Base-by-base conservation (phyloP, 2,888 invertebrate genomes). In the Raillietiella orientalis region DNA sequence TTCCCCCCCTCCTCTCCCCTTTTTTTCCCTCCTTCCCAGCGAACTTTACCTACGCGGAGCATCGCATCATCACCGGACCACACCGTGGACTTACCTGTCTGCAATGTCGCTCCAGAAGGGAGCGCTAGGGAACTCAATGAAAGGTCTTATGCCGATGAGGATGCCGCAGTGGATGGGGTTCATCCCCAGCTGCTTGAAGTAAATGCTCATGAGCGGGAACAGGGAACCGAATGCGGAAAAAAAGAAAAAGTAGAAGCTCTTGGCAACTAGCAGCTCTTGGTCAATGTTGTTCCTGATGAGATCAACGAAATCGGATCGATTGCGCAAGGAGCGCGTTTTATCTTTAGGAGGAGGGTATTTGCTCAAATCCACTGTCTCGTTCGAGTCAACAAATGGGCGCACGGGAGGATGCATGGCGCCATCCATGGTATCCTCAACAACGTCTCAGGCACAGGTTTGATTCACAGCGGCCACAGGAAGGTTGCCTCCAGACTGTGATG, bases 151-250 rank as follows among this genome's bases (percentile, higher is more conserved):
- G 14, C 96, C 93, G 37, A 90, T 74, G n/a, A 79, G 56, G 29
- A 77, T 55, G 4, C 87, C 87, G 41, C 79, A 75, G 45, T 90
- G 87, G 11, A 71, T 70, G 2, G 90, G 77, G 49, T 87, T 90
- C 84, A 96, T 87, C 31, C 87, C 87, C 66, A 93, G 70, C 55
- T 93, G 93, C 53, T 96, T 99, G 57, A 96, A 96, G 52, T 93
- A 99, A 23, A 96, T 79, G 19, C 87, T 93, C 69, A 96, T 75
- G 32, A 99, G 53, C 0, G 96, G 96, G 45, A 93, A 96, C 10
- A 96, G 58, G 2, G 84, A 84, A 4, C 96, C 96, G 45, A 96
- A 96, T 2, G 93, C 90, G 21, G 90, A 82, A 50, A 90, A 96
- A 54, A 93, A 96, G 58, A 90, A 90, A 52, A 99, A 90, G 48